Conservation (phyloP, 1,140 invertebrate genomes). For the Brachionus rotundiformis region DNA sequence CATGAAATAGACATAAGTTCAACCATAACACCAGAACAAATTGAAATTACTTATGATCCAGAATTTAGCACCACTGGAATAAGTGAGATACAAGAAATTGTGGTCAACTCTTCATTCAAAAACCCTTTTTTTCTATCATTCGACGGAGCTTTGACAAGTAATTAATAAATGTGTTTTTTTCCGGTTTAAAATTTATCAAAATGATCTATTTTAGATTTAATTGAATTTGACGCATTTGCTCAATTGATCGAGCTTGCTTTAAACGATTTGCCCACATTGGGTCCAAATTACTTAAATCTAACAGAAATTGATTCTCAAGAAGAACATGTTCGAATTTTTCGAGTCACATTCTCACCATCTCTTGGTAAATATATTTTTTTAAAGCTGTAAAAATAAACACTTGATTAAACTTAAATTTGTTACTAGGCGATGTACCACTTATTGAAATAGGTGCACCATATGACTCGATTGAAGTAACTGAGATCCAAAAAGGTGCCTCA, state of each 20-base stretch:
- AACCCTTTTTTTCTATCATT: conserved; percentile 27
- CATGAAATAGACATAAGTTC: conserved; percentile 42
- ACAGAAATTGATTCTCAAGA: background rate
- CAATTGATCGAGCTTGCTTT: background rate
- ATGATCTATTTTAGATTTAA: background rate
- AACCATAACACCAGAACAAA: background rate
- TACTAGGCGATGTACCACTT: background rate
- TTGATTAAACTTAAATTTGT: background rate
- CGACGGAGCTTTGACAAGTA: conserved; percentile 17
- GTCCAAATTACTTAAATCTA: background rate
- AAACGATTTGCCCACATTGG: conserved; percentile 43
- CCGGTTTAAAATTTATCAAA: background rate
- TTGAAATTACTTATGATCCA: background rate
- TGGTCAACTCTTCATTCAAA: background rate
- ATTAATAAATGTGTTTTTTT: background rate
- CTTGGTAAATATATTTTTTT: background rate
- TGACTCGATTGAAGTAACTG: background rate
- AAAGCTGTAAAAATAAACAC: background rate
- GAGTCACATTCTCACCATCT: background rate
- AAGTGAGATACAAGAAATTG: conserved; percentile 6
- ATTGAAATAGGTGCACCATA: background rate
- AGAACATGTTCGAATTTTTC: background rate
- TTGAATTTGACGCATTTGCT: conserved; percentile 31
- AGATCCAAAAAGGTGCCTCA: background rate
- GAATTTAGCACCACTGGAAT: background rate